phyloP scores from a whole-genome alignment of 2,888 invertebrate species.

The Microplitis manilae region DNA sequence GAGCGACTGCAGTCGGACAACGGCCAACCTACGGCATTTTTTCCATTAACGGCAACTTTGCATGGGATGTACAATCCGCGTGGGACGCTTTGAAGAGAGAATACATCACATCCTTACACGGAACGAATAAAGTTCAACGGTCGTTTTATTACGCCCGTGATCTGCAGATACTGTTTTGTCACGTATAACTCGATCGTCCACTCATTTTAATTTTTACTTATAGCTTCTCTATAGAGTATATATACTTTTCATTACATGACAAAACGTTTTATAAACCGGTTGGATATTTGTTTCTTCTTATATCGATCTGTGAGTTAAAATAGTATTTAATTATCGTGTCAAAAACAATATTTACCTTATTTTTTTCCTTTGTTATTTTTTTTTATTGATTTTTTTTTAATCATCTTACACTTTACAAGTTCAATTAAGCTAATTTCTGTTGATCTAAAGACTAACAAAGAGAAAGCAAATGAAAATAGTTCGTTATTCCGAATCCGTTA shows the following conservation, averaged over 20 bases:
- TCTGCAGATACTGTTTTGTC: slow-evolving; percentile 16
- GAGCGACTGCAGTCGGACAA: too few relatives aligned
- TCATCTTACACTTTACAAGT: background rate
- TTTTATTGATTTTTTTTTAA: background rate
- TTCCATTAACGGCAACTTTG: too few relatives aligned
- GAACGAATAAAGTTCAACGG: slow-evolving; percentile 37
- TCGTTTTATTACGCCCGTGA: slow-evolving; percentile 34
- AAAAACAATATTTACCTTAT: background rate
- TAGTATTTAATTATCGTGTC: background rate
- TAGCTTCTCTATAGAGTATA: background rate
- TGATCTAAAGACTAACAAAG: slow-evolving; percentile 6
- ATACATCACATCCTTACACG: slow-evolving; percentile 33
- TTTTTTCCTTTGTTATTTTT: background rate
- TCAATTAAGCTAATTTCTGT: background rate
- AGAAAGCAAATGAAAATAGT: slow-evolving; percentile 2
- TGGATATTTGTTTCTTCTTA: background rate
- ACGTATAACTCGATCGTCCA: slow-evolving; percentile 18
- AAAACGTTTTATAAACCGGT: slow-evolving; percentile 14
- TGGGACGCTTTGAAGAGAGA: background rate
- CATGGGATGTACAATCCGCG: background rate
- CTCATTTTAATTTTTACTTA: slow-evolving; percentile 13
- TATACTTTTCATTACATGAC: slow-evolving; percentile 1
- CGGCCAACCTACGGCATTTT: too few relatives aligned
- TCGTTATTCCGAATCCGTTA: slow-evolving; percentile 20
- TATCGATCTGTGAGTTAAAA: background rate